phyloP scores from a whole-genome alignment of 2,797 vertebrate genomes.

The Amblyopsis hoosieri region DNA sequence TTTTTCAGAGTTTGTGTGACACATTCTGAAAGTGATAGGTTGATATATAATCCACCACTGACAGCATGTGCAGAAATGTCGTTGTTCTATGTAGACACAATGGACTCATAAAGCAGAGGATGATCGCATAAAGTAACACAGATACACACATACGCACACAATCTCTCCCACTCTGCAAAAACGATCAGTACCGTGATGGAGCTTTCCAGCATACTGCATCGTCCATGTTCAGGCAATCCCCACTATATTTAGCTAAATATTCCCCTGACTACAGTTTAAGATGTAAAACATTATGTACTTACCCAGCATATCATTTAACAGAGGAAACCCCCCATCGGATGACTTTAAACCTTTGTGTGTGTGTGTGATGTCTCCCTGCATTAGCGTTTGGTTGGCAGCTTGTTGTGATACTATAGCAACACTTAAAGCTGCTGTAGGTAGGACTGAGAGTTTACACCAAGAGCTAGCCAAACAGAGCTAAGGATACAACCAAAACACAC shows the following conservation, averaged over 20 bases:
- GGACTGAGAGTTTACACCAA: no score
- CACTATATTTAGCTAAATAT: slow-evolving; percentile 58
- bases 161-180: slow-evolving; percentile 61
- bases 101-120: slow-evolving; percentile 49
- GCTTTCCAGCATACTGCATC: slow-evolving; percentile 51
- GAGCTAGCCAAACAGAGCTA: no score
- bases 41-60: slow-evolving; percentile 31
- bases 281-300: slow-evolving; percentile 67
- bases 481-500: no score
- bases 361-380: slow-evolving; percentile 50
- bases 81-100: slow-evolving; percentile 58
- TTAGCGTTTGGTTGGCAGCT: slow-evolving; percentile 60
- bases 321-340: slow-evolving; percentile 59
- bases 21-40: slow-evolving; percentile 42
- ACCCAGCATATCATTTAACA: slow-evolving; percentile 67
- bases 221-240: slow-evolving; percentile 60
- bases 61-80: slow-evolving; percentile 44
- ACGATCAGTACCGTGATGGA: slow-evolving; percentile 63
- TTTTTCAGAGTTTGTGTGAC: slow-evolving; percentile 38
- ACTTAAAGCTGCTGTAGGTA: slow-evolving; percentile 9
- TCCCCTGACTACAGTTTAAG: slow-evolving; percentile 55
- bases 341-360: background rate
- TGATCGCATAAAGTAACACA: slow-evolving; percentile 15
- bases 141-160: slow-evolving; percentile 8
- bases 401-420: slow-evolving; percentile 66